Percentiles rank a stretch among this genome's conserved stretches.
These are phyloP conservation scores for Cirrhinus molitorella DNA, from an alignment of 2,797 vertebrate genomes.

Conservation along the genomic window DNA sequence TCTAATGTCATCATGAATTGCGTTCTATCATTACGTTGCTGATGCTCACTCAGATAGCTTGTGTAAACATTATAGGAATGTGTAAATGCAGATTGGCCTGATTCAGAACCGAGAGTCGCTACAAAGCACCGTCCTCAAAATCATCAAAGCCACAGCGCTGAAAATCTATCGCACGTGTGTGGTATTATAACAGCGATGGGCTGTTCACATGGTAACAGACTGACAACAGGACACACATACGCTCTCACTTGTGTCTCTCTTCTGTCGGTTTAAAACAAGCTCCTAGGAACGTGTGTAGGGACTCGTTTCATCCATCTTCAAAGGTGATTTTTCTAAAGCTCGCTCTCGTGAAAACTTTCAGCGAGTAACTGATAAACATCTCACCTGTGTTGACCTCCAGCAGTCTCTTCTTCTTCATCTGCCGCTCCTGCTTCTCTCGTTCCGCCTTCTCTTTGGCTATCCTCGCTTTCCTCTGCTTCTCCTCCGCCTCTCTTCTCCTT, in stretches of 20 bases:
- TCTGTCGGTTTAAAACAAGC: constrained; percentile 1
- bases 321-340: constrained; percentile 14
- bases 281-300: constrained; percentile 6
- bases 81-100: background rate
- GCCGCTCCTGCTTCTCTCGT: constrained; percentile 90
- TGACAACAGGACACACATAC: constrained; percentile 8
- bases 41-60: constrained; percentile 3
- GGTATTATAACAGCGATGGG: background rate
- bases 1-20: constrained; percentile 31
- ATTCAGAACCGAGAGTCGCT: background rate
- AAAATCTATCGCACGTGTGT: background rate
- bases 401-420: constrained; percentile 91
- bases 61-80: background rate
- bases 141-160: background rate
- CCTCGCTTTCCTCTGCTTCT: constrained; percentile 90
- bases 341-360: constrained; percentile 29
- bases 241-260: background rate
- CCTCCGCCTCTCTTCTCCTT: constrained; percentile 87
- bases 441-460: constrained; percentile 93
- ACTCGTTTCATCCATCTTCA: constrained; percentile 10
- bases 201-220: constrained; percentile 10
- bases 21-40: constrained; percentile 18
- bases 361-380: constrained; percentile 46
- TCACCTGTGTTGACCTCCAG: constrained; percentile 93
- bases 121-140: background rate